phyloP scores from a whole-genome alignment of 2,113 vertebrate genomes.

The Pachypanchax playfairii region DNA sequence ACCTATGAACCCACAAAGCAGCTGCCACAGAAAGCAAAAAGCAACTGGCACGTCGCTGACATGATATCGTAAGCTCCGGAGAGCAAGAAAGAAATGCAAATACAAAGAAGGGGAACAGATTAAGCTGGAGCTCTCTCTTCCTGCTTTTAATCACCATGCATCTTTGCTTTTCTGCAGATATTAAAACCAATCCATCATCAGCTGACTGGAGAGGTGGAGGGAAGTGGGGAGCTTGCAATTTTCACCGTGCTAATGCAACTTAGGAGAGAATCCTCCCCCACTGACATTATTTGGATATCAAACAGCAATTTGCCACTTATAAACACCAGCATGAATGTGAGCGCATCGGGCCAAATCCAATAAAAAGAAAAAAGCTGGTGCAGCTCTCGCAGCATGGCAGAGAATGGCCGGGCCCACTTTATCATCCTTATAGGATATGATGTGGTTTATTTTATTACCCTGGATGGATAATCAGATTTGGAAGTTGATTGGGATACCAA shows the following conservation, averaged over 20 bases:
- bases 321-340: constrained; percentile 56
- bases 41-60: background rate
- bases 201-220: constrained; percentile 37
- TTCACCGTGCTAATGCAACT: constrained; percentile 47
- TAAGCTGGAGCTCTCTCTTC: constrained; percentile 7
- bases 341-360: constrained; percentile 65
- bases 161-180: constrained; percentile 68
- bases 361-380: constrained; percentile 53
- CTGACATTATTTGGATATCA: constrained; percentile 72
- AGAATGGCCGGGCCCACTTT: constrained; percentile 51
- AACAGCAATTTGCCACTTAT: constrained; percentile 72
- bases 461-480: constrained; percentile 67
- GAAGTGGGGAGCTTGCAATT: constrained; percentile 53
- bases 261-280: constrained; percentile 42
- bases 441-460: constrained; percentile 68
- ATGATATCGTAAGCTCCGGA: constrained; percentile 14
- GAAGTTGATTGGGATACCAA: constrained; percentile 59
- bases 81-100: constrained; percentile 9
- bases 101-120: constrained; percentile 26
- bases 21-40: background rate
- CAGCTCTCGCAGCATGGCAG: constrained; percentile 42
- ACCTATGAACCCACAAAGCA: background rate
- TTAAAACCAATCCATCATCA: constrained; percentile 81
- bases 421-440: constrained; percentile 70
- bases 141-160: constrained; percentile 52